These are phyloP conservation scores for Stichopus horrens DNA, from an alignment of 53 echinoderm and acorn worm genomes.

Conservation along the genomic window DNA sequence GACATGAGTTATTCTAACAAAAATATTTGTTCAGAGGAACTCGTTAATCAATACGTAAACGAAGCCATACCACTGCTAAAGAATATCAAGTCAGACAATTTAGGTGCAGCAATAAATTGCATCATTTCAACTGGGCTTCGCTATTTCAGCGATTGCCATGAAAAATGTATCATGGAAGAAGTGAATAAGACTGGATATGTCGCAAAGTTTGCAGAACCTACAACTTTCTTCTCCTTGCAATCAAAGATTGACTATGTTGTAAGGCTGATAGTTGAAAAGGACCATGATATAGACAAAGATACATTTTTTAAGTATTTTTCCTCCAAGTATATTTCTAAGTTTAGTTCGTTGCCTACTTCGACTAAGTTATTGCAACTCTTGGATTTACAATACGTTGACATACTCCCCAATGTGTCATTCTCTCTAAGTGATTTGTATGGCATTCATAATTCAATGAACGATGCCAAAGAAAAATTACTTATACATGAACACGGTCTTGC, in stretches of 20 bases:
- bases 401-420: neutral
- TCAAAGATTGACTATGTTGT: neutral
- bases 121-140: too few species aligned
- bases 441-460: neutral
- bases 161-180: neutral
- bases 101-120: too few species aligned
- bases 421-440: neutral
- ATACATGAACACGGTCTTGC: neutral
- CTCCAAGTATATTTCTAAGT: neutral
- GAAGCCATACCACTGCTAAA: too few species aligned
- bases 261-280: neutral
- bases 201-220: neutral
- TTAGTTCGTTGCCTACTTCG: neutral
- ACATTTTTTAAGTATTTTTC: neutral
- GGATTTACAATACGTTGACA: neutral
- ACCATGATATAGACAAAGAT: neutral
- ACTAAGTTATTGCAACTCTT: neutral
- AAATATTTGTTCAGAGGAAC: too few species aligned
- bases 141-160: too few species aligned
- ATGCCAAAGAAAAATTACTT: neutral
- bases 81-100: too few species aligned
- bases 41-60: too few species aligned
- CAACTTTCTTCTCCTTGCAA: neutral
- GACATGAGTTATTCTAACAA: too few species aligned
- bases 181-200: neutral